phyloP scores from a whole-genome alignment of 2,888 invertebrate species.

The Leptinotarsa haldemani region DNA sequence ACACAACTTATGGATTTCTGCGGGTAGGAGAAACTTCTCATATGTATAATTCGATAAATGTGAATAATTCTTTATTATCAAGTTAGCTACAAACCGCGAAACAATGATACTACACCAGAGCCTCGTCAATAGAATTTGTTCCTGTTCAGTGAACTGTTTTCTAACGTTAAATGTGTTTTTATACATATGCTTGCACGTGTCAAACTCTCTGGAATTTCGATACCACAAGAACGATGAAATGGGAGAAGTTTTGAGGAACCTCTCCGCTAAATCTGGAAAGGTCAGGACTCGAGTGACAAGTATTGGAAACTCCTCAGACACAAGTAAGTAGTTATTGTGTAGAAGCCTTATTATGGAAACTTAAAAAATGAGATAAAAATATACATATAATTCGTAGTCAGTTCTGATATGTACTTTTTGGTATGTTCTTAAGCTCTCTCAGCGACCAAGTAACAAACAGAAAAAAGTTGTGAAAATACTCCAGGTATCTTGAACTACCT shows the following conservation, averaged over 20 bases:
- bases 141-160: background rate
- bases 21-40: background rate
- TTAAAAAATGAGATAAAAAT: too few species aligned
- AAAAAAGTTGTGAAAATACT: too few species aligned
- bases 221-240: constrained; percentile 67
- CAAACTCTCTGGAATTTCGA: constrained; percentile 53
- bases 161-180: background rate
- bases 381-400: too few species aligned
- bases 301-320: constrained; percentile 67
- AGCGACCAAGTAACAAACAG: too few species aligned
- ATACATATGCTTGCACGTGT: background rate
- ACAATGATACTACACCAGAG: constrained; percentile 1
- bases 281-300: constrained; percentile 64
- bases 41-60: background rate
- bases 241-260: constrained; percentile 62
- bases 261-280: constrained; percentile 56
- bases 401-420: too few species aligned
- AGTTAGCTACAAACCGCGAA: background rate
- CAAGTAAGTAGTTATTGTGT: constrained; percentile 28
- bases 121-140: background rate
- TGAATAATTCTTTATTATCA: background rate
- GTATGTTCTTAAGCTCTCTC: too few species aligned
- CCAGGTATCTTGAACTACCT: too few species aligned
- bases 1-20: background rate
- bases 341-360: too few species aligned